Evolutionary conservation across 2,888 invertebrate genomes (phyloP), one percentile per base, ranked within the genome.

Genomic region (Agriopis marginaria): DNA sequence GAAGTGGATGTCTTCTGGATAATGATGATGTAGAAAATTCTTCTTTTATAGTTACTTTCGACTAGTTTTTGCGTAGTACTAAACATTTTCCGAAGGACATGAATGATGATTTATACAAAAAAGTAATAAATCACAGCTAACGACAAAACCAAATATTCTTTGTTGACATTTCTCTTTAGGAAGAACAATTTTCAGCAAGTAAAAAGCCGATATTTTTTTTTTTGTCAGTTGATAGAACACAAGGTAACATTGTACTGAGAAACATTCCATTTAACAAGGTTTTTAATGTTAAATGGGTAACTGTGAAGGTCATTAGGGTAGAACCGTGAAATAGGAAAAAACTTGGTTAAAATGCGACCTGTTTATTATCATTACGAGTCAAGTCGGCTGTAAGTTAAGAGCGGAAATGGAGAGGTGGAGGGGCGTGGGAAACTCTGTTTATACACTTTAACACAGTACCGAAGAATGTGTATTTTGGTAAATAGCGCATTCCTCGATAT

Each of bases 361-460:
- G 89, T 92, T 92, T 91, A 88, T 90, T 89, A 88, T 89, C 87
- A 89, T 92, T 91, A 88, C 84, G 87, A 87, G 86, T 83, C 87
- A 89, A 91, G 90, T 87, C 85, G 83, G 86, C 82, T 80, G 78
- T 86, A 91, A 90, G 90, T 91, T 89, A 89, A 84, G 86, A 79
- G 87, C 89, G 93, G 92, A 92, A 92, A 91, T 90, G 91, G 85
- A 84, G 82, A 80, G 79, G 83, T 80, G 82, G 77, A 82, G 78
- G 77, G 75, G 82, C 77, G 74, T 70, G 74, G 71, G 75, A 77
- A 81, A 85, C 84, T 79, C 83, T 80, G 80, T 73, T 73, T 55
- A 4, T 47, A 78, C 77, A 86, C 85, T 56, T 68, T 68, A 66
- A 39, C 12, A 47, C 69, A 65, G 69, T 69, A 65, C n/a, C 51